Evolutionary conservation across 2,113 vertebrate species (phyloP), one percentile per base, ranked within the genome.

Genomic region (Phoxinus phoxinus): DNA sequence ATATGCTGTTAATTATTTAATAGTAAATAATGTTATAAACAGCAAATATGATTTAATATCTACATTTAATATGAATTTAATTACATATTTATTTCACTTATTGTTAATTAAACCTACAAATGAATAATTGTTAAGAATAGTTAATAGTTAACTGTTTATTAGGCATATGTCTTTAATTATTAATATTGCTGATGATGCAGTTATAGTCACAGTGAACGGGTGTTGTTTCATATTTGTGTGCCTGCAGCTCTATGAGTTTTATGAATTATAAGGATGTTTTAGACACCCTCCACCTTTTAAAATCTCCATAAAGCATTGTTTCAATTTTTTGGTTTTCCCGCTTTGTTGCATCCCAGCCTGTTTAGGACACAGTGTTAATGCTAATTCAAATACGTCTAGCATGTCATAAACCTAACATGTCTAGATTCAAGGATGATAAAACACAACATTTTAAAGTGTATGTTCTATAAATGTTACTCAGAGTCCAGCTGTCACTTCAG

Each of bases 381-480:
- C 17, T 51, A 51, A 51, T 51, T 51, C 12, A 25, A 41, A 59
- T 59, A 12, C 10, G 1, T 56, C 30, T 23, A 17, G 6, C 61
- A 81, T 79, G 56, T 44, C n/a, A 44, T 46, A 21, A 81, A 65
- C 37, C 37, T 30, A 21, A 10, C 78, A 81, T 37, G 5, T 51
- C 37, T 21, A 11, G 4, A 30, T 30, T 27, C 25, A 44, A 32
- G n/a, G 65, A 46, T 9, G 9, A 81, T 81, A 48, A 48, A 44
- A 51, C n/a, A 67, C 17, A 56, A 56, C 2, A 56, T 21, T 35
- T 13, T 77, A 56, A 56, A 35, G 25, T 81, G 27, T 46, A 65
- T 46, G 25, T 51, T 51, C 41, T 69, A 53, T 69, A 81, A 69
- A 81, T 69, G 44, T 25, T 59, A 35, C 21, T 15, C 53, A 59